Percentiles rank a stretch among this genome's conserved stretches.
Evolutionary conservation across 2,113 vertebrate genomes (phyloP).

Genomic region (Morone saxatilis): DNA sequence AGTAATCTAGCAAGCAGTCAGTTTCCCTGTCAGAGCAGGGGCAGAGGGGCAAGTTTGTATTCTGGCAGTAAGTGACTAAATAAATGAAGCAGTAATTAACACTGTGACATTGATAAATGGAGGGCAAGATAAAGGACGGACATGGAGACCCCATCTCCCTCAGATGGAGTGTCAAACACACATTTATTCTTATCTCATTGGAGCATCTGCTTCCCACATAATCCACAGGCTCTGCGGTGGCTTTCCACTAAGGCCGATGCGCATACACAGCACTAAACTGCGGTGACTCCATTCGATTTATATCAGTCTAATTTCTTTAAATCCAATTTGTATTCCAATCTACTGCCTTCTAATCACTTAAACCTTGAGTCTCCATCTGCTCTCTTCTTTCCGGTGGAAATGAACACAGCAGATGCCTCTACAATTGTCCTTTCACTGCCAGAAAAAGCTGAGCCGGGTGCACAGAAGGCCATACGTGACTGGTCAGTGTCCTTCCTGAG

Average conservation of each 20-base stretch:
- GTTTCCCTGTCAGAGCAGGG: constrained; percentile 79
- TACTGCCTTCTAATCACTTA: constrained; percentile 98
- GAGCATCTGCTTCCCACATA: constrained; percentile 96
- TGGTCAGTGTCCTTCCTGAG: constrained; percentile 84
- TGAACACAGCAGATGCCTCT: constrained; percentile 93
- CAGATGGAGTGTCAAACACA: constrained; percentile 91
- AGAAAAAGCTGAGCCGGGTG: constrained; percentile 87
- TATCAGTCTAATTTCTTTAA: constrained; percentile 99
- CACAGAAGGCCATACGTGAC: constrained; percentile 73
- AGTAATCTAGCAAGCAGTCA: constrained; percentile 80
- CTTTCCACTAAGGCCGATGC: constrained; percentile 73
- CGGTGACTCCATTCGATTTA: constrained; percentile 96
- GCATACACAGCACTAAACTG: constrained; percentile 83
- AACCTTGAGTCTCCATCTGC: constrained; percentile 98
- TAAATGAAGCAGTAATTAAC: constrained; percentile 97
- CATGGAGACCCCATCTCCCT: constrained; percentile 87
- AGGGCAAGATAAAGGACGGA: constrained; percentile 92
- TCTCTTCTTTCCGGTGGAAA: constrained; percentile 83
- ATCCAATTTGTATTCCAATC: constrained; percentile 99
- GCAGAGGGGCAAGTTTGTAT: constrained; percentile 84
- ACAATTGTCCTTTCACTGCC: constrained; percentile 90
- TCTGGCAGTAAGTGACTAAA: constrained; percentile 90
- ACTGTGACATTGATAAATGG: constrained; percentile 97
- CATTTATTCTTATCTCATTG: constrained; percentile 96
- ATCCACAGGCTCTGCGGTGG: constrained; percentile 89